Evolutionary conservation across 2,113 vertebrate species (phyloP), one percentile per base, ranked within the genome.

Genomic region (Stegostoma tigrinum): DNA sequence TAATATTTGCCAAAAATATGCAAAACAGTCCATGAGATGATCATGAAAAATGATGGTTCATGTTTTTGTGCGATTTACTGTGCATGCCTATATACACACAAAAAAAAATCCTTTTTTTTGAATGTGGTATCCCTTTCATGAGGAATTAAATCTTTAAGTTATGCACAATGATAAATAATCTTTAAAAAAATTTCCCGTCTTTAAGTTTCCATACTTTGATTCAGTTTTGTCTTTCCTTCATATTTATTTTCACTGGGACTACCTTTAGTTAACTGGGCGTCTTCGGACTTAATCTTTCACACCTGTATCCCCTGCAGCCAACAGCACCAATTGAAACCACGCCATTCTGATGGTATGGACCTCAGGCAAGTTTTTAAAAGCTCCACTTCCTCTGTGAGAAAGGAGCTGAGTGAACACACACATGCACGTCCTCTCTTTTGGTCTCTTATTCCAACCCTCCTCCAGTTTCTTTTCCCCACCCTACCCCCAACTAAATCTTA

Each of bases 261-360:
- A 48, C 67, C 66, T 67, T 72, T 7, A 94, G 23, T 42, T 94
- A 94, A 94, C 42, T 70, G 24, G 42, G 23, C 8, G 6, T 7
- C 19, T 42, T 67, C 1, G 12, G 93, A 48, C 27, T 48, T 72
- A 95, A 95, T 72, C 67, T 45, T 72, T 72, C 93, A 72, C 93
- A 95, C 67, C 93, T 95, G 93, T 95, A 95, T 68, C 48, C 24
- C 67, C 93, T 68, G 66, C 66, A 72, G 93, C 38, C 45, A 17
- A 48, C 93, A 48, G 19, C 45, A 70, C 64, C 64, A 68, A 94
- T 68, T 3, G 68, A 89, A 55, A 10, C 15, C 86, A 89, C 17
- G 10, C 64, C n/a, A 38, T 67, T 45, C 64, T 70, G 38, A 45
- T 70, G 17, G 67, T 23, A 10, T 45, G 19, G 30, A 95, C 19